phyloP scores from a whole-genome alignment of 2,113 vertebrate genomes.

The Chamaetylas fuelleborni region DNA sequence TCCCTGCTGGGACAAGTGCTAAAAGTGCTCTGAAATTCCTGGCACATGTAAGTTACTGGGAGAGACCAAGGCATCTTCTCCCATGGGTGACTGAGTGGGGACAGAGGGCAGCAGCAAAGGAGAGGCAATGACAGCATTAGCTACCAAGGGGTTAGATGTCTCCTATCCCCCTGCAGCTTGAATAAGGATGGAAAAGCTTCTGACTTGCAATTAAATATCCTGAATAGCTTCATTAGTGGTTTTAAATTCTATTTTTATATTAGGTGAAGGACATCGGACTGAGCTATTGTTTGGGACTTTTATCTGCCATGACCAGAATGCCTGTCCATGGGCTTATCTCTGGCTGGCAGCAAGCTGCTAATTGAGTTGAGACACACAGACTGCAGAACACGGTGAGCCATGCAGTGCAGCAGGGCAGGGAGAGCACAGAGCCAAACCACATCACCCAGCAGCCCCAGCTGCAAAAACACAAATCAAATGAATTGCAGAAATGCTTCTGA shows the following conservation, averaged over 20 bases:
- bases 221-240: background rate
- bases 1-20: background rate
- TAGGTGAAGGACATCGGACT: background rate
- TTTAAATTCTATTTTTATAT: slow-evolving; percentile 11
- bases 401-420: background rate
- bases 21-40: background rate
- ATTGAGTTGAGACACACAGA: background rate
- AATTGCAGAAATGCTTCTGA: background rate
- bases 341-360: background rate
- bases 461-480: background rate
- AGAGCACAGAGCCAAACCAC: background rate
- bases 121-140: background rate
- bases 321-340: slow-evolving; percentile 13
- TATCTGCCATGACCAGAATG: background rate
- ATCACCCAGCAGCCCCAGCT: background rate
- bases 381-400: background rate
- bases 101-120: background rate
- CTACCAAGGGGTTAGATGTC: background rate
- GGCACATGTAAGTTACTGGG: background rate
- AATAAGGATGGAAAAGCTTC: background rate
- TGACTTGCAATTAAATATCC: background rate
- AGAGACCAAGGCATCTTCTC: background rate
- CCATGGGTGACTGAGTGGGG: background rate
- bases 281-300: background rate
- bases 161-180: background rate